These are phyloP conservation scores for Ovibos moschatus DNA, from an alignment of 2,113 vertebrate species.

Conservation along the genomic window DNA sequence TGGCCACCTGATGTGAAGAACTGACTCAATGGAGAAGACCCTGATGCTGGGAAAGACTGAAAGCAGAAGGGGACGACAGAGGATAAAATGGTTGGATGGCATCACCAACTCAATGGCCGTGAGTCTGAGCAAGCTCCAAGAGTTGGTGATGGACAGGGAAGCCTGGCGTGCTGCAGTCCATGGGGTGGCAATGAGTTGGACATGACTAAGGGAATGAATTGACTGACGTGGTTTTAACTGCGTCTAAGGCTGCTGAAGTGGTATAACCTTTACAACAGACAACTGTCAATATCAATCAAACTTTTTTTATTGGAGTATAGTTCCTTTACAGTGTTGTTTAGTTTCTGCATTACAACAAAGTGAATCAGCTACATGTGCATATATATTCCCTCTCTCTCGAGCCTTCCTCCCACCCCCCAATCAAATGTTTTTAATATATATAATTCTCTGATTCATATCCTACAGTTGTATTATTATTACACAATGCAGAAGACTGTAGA, in stretches of 20 bases:
- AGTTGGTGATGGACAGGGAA: not conserved
- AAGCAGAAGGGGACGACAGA: not conserved
- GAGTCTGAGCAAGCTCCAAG: not conserved
- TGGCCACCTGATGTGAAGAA: not conserved
- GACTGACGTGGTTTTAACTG: not conserved
- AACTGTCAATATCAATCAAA: not conserved
- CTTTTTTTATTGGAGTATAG: not conserved
- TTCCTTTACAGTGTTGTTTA: not conserved
- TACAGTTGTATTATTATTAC: not conserved
- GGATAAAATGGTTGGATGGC: not conserved
- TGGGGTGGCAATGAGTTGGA: not conserved
- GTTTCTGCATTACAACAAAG: not conserved
- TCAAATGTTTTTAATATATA: not conserved
- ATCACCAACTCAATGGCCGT: not conserved
- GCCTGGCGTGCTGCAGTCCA: not conserved
- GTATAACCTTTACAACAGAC: not conserved
- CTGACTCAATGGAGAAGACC: not conserved
- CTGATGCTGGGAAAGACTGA: not conserved
- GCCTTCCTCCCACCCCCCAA: not conserved
- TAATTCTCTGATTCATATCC: not conserved
- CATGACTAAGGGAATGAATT: not conserved
- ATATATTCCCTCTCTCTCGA: not conserved
- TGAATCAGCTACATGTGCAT: not conserved
- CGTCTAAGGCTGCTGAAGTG: not conserved
- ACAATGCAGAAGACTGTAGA: not conserved